Base-by-base conservation (phyloP, 2,888 invertebrate genomes). In the Stenodera caucasica region DNA sequence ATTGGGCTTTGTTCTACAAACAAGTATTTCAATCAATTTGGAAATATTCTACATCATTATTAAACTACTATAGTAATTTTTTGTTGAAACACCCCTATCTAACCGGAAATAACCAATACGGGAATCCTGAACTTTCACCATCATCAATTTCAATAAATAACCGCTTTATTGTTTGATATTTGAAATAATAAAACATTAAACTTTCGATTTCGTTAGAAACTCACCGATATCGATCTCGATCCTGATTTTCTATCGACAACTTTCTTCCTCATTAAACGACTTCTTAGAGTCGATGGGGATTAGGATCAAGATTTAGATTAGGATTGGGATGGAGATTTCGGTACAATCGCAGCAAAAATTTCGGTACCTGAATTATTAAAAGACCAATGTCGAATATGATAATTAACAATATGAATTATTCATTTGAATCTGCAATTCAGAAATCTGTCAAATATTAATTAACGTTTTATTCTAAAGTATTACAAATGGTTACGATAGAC, bases 361-460 rank as follows among this genome's bases (percentile, higher is more conserved):
- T n/a, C n/a, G n/a, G n/a, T n/a, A n/a, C n/a, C n/a, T n/a, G n/a
- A 63, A 63, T 63, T 63, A 63, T 63, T 63, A 54, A 55, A 63
- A 60, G 55, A 60, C 55, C 57, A 49, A 21, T 55, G 60, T 60
- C 63, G 55, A 63, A 45, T 45, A 63, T 60, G 60, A 60, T 55
- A 60, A 63, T 63, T 63, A 60, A 63, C 55, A n/a, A 12, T 23
- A 60, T 63, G 63, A 63, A 60, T 63, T 49, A 63, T 63, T 60
- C 63, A 63, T 60, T 51, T 21, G 57, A 23, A 63, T 63, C 53
- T 63, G 58, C 63, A 63, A 63, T 63, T 63, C 63, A 63, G 55
- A 60, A 52, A 55, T 56, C 58, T 57, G 53, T 55, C 50, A 33
- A 63, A 58, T 63, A 58, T 63, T 63, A 63, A 63, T 63, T 60